Percentiles rank a stretch among this genome's conserved stretches.
Conservation (phyloP, 92 coral and sea anemone species). For the Metridium senile region DNA sequence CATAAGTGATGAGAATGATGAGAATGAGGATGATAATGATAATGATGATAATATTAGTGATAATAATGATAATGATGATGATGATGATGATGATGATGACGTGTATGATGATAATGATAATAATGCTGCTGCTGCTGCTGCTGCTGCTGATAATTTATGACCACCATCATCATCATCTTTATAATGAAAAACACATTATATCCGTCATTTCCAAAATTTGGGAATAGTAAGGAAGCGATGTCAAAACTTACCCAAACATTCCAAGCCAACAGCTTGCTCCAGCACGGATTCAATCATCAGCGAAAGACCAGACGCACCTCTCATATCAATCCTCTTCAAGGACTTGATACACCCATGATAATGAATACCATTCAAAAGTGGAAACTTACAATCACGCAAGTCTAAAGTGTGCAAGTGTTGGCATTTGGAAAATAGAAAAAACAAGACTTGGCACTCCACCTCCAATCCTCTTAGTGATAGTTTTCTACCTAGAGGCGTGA, state of each 20-base stretch:
- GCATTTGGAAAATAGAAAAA: constrained; percentile 41
- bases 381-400: constrained; percentile 59
- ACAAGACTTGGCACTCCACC: constrained; percentile 46
- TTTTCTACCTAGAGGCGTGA: constrained; percentile 63
- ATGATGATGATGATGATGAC: no score
- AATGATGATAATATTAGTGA: no score
- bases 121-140: no score
- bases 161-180: background rate
- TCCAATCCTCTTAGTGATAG: constrained; percentile 44
- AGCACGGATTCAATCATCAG: constrained; percentile 52
- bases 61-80: no score
- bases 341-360: constrained; percentile 28
- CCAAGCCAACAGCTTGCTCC: constrained; percentile 40
- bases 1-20: no score
- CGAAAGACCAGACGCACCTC: constrained; percentile 61
- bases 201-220: no score
- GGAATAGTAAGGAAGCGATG: no score
- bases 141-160: no score
- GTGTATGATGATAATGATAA: no score
- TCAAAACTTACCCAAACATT: constrained; percentile 58
- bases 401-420: constrained; percentile 43
- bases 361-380: constrained; percentile 24
- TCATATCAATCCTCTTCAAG: constrained; percentile 54
- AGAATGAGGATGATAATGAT: no score
- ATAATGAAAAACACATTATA: background rate